Conservation (phyloP, 37 sponge, comb jelly and placozoan species). For the Theonella swinhoei region DNA sequence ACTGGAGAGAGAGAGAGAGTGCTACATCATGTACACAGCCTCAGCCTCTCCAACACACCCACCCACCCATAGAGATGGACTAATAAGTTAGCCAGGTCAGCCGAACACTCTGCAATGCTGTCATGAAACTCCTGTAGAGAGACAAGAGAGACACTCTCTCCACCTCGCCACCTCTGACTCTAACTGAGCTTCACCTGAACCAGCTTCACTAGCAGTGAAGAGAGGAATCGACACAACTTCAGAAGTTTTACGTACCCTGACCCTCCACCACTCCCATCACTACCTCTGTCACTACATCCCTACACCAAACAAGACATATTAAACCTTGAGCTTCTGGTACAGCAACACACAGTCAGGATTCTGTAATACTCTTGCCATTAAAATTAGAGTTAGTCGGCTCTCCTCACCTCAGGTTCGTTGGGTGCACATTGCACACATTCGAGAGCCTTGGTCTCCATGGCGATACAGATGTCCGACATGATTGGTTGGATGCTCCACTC, state of each 20-base stretch:
- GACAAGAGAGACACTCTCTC: too few relatives aligned
- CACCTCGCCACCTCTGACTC: not conserved
- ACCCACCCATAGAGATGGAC: constrained; percentile 13
- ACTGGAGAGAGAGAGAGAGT: not conserved
- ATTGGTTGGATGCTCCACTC: constrained; percentile 1
- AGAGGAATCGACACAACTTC: constrained; percentile 45
- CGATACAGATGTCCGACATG: constrained; percentile 23
- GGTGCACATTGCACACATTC: constrained; percentile 28
- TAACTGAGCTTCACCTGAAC: constrained; percentile 3
- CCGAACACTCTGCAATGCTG: not conserved
- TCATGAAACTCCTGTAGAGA: constrained; percentile 33
- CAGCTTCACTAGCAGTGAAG: constrained; percentile 36
- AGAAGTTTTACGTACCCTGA: constrained; percentile 20
- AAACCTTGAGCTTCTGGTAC: too few relatives aligned
- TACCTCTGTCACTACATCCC: too few relatives aligned
- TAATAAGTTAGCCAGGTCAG: not conserved
- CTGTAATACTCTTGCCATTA: too few relatives aligned
- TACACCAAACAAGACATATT: too few relatives aligned
- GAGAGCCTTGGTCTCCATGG: constrained; percentile 15
- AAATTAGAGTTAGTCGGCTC: too few relatives aligned
- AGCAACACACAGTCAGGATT: too few relatives aligned
- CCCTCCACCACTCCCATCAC: not conserved
- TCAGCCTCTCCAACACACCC: too few relatives aligned
- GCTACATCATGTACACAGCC: not conserved
- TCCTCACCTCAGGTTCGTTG: not conserved